phyloP scores from a whole-genome alignment of 1,140 invertebrate genomes.

The Eubasilissa regina region DNA sequence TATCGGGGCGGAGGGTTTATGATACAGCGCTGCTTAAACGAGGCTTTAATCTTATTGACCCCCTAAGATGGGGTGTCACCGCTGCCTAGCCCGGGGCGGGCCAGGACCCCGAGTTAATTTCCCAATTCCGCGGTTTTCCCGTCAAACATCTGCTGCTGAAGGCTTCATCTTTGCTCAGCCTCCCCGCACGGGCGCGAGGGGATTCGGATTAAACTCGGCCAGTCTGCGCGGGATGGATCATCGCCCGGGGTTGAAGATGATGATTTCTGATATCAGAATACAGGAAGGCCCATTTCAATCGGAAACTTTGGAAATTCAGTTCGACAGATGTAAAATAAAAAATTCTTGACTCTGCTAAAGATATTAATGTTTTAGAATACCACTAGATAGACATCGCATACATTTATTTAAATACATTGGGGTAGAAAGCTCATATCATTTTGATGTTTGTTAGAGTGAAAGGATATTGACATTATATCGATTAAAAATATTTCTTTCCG shows the following conservation, averaged over 20 bases:
- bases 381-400: no score
- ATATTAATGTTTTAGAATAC: no score
- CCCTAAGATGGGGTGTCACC: neutral
- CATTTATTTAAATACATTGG: no score
- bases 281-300: neutral
- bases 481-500: no score
- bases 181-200: neutral
- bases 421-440: no score
- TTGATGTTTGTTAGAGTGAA: no score
- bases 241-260: slow-evolving; percentile 7
- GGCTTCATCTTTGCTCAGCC: slow-evolving; percentile 52
- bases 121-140: slow-evolving; percentile 58
- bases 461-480: no score
- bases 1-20: neutral
- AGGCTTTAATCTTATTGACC: slow-evolving; percentile 37
- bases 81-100: slow-evolving; percentile 13
- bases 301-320: no score
- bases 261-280: slow-evolving; percentile 19
- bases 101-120: slow-evolving; percentile 58
- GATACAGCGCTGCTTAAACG: slow-evolving; percentile 15
- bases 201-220: slow-evolving; percentile 53
- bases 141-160: slow-evolving; percentile 59
- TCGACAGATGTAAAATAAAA: no score
- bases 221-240: slow-evolving; percentile 46
- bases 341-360: no score